Evolutionary conservation across 2,888 invertebrate species (phyloP).

Genomic region (Synergus japonicus): DNA sequence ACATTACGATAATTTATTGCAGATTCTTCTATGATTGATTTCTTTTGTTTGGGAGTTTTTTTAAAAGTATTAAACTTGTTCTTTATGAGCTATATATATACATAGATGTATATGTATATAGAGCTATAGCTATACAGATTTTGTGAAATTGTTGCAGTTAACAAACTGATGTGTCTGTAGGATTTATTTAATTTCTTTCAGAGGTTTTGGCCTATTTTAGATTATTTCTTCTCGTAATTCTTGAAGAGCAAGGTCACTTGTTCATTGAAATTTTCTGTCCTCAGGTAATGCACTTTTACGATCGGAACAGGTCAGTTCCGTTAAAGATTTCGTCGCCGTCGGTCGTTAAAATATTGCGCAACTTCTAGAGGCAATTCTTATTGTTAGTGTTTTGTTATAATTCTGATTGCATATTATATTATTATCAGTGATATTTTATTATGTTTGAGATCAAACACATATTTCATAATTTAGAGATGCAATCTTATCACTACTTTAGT

Average conservation of each 20-base stretch:
- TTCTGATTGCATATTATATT: not conserved
- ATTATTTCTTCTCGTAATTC: not conserved
- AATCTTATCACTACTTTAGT: too few species aligned
- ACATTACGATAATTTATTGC: not conserved
- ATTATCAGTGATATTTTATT: not conserved
- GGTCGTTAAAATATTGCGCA: not conserved
- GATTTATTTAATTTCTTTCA: not conserved
- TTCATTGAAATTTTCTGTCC: not conserved
- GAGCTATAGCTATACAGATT: too few species aligned
- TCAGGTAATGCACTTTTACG: not conserved
- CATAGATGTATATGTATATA: too few species aligned
- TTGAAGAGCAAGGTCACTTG: not conserved
- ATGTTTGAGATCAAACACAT: not conserved
- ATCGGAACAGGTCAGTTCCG: not conserved
- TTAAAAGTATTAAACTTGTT: too few species aligned
- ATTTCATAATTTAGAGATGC: too few species aligned
- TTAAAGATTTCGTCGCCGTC: not conserved
- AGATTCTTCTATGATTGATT: too few species aligned
- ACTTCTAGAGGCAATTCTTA: not conserved
- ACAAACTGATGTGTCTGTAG: too few species aligned
- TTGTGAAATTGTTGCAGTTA: too few species aligned
- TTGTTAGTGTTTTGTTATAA: not conserved
- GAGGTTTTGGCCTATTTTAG: not conserved
- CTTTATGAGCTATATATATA: too few species aligned
- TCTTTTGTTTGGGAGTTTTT: too few species aligned